Base-by-base conservation (phyloP, 2,113 vertebrate genomes). In the Smithornis capensis region DNA sequence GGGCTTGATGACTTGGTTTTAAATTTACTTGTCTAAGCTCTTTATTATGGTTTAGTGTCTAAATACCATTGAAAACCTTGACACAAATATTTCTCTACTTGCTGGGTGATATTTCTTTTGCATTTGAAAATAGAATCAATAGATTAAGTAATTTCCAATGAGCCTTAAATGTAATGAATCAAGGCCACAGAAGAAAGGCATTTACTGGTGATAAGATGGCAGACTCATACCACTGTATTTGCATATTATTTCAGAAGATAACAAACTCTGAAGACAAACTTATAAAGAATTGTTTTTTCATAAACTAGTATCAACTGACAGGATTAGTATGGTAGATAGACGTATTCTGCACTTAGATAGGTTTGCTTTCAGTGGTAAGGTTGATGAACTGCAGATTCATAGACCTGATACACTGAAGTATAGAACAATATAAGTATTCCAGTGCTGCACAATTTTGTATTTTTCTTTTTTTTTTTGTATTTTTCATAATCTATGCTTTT, bases 381-480 rank as follows among this genome's bases (percentile, higher is more conserved):
- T 18, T 71, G 44, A n/a, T 35, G n/a, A 3, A 68, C 22, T 84
- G 76, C 33, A 69, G 21, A n/a, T 65, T 91, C 67, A 77, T 28
- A 68, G 40, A 92, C 68, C 7, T 76, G 50, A 75, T 84, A 69
- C 45, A 65, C 37, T 81, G 62, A 52, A 75, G 60, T 81, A n/a
- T 56, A 83, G 57, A 84, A 52, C 42, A 27, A 69, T 42, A 75
- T 68, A 73, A 85, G 91, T 95, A 83, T 29, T 67, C 56, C 63
- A 87, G 42, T 62, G 63, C 28, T 90, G 49, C 14, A 90, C 28
- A 45, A 23, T 93, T 89, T 87, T 50, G 17, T 92, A 29, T 24
- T 84, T 88, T 97, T 92, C 24, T 2, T 59, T 93, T 90, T 65
- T n/a, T n/a, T 93, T 89, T 87, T 50, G 17, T 92, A 29, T 24